phyloP scores from a whole-genome alignment of 2,797 vertebrate species.

The Poeciliopsis turneri region DNA sequence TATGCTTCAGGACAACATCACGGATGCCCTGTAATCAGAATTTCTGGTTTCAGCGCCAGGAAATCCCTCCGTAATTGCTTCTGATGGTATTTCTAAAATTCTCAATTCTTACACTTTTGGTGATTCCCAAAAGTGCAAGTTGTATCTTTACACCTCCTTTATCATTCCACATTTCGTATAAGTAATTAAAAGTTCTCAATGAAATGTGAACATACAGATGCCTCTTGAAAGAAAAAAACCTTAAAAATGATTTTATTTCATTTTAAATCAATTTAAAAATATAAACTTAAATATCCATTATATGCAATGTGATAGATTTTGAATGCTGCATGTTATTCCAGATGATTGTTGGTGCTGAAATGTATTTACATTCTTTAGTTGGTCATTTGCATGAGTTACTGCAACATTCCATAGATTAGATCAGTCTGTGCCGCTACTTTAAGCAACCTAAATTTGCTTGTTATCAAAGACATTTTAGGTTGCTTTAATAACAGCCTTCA shows the following conservation, averaged over 20 bases:
- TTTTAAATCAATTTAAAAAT: neutral
- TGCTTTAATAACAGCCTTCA: neutral
- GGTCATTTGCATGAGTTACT: neutral
- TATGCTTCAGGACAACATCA: conserved; percentile 51
- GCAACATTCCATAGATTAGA: neutral
- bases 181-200: neutral
- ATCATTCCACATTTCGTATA: neutral
- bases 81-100: conserved; percentile 28
- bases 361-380: neutral
- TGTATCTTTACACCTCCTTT: neutral
- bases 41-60: conserved; percentile 27
- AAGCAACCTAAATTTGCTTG: no score
- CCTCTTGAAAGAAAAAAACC: neutral
- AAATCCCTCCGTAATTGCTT: conserved; percentile 41
- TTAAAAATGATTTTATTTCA: neutral
- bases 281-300: neutral
- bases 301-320: neutral
- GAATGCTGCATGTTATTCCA: neutral
- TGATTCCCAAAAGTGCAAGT: neutral
- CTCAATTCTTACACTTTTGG: conserved; percentile 15
- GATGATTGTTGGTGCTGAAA: neutral
- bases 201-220: neutral
- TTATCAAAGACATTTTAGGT: no score
- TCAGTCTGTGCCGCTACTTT: neutral
- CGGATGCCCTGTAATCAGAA: conserved; percentile 53